Conservation (phyloP, 2,888 invertebrate genomes). For the Megalurothrips usitatus region DNA sequence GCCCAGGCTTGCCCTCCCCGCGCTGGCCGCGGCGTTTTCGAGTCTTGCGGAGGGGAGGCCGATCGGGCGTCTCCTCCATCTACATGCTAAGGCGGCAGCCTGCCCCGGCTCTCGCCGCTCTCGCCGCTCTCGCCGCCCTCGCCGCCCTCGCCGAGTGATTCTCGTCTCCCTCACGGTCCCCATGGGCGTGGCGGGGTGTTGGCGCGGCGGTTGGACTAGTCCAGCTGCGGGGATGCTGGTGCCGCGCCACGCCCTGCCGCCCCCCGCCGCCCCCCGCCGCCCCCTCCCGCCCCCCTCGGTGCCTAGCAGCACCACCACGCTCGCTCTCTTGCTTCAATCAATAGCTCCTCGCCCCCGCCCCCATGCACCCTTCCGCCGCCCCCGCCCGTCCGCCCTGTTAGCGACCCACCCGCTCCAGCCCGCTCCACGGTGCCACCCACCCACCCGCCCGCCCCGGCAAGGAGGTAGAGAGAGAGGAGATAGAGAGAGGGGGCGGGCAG, state of each 20-base stretch:
- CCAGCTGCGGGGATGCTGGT: constrained; percentile 56
- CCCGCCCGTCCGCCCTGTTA: not conserved
- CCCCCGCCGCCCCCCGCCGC: constrained; percentile 46
- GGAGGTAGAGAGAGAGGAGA: not conserved
- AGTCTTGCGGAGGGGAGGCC: too few relatives aligned
- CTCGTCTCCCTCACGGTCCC: too few relatives aligned
- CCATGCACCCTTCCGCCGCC: not conserved
- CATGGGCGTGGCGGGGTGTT: too few relatives aligned
- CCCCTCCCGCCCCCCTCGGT: constrained; percentile 40
- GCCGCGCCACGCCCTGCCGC: constrained; percentile 50
- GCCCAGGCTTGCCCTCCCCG: too few relatives aligned
- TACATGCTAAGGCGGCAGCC: too few relatives aligned
- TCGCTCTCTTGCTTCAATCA: constrained; percentile 44
- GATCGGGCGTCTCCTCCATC: too few relatives aligned
- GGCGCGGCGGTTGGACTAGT: constrained; percentile 48
- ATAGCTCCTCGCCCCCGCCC: constrained; percentile 44
- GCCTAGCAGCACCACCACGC: constrained; percentile 43
- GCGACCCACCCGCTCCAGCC: not conserved
- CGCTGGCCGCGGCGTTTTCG: too few relatives aligned
- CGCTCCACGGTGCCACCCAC: not conserved
- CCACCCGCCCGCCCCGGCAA: too few relatives aligned
- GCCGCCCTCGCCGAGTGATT: too few relatives aligned
- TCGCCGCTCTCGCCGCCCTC: too few relatives aligned
- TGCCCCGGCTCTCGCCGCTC: too few relatives aligned
- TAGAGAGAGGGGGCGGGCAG: constrained; percentile 30